Conservation (phyloP, 2,888 invertebrate genomes). For the Heliconius cydno region DNA sequence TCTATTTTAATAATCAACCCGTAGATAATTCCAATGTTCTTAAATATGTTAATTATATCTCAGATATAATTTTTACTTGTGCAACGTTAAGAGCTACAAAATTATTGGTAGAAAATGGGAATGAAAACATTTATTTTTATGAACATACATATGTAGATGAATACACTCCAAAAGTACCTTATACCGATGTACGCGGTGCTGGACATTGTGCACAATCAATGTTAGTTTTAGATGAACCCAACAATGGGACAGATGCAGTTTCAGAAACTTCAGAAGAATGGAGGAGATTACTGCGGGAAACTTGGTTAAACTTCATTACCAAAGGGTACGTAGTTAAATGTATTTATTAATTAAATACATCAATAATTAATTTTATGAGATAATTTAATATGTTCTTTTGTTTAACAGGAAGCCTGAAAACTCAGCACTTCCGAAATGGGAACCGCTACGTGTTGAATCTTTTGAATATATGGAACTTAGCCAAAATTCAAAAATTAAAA, state of each 20-base stretch:
- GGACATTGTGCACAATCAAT: conserved; percentile 55
- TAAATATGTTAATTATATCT: conserved; percentile 50
- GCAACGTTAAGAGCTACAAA: conserved; percentile 54
- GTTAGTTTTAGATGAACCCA: conserved; percentile 47
- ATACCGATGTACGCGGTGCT: conserved; percentile 55
- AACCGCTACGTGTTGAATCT: conserved; percentile 46
- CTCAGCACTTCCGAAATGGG: conserved; percentile 54
- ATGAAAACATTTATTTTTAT: conserved; percentile 56
- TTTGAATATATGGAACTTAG: conserved; percentile 55
- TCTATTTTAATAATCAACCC: conserved; percentile 57
- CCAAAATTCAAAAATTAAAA: conserved; percentile 48
- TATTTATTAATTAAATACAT: not conserved
- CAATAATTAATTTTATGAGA: not conserved
- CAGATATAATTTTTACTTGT: conserved; percentile 63
- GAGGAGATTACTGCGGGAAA: conserved; percentile 50
- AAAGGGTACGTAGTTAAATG: conserved; percentile 27
- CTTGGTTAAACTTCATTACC: conserved; percentile 36
- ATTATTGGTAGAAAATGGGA: conserved; percentile 51
- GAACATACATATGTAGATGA: conserved; percentile 58
- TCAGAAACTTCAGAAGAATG: conserved; percentile 51
- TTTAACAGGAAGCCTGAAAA: conserved; percentile 55
- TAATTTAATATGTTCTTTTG: not conserved
- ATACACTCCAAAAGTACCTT: conserved; percentile 50
- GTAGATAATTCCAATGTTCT: conserved; percentile 40
- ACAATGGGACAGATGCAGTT: conserved; percentile 46